Evolutionary conservation across 2,113 vertebrate species (phyloP), one percentile per base, ranked within the genome.

Genomic region (Delphinus delphis): DNA sequence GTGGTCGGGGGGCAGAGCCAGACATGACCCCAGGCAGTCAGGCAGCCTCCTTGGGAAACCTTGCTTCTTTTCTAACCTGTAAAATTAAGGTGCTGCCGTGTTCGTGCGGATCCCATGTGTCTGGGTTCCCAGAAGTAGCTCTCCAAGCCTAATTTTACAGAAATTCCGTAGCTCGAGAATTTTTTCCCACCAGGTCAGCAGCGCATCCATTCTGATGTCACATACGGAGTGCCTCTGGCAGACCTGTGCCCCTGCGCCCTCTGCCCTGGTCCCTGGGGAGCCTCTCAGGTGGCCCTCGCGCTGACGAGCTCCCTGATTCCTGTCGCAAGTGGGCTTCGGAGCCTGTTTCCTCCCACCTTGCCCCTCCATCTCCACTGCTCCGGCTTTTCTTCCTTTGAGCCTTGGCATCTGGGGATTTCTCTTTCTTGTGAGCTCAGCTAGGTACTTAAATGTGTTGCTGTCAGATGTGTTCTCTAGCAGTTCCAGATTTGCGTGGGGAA

Each of bases 301-400:
- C 26, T 10, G 26, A 9, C 2, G 8, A 25, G 44, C n/a, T 14
- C n/a, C 58, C 63, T 0, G 2, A 10, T 13, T 36, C 25, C 28
- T 38, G 25, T 47, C 21, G 21, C 1, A 8, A 4, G 8, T 55
- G 50, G 62, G 17, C 63, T 9, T 20, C 2, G 2, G 50, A 11
- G 60, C 38, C 17, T 58, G 0, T 28, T 44, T 80, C 41, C 41
- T 28, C 10, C 28, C 6, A 0, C 13, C 17, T n/a, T 12, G 8
- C 4, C 7, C 36, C 28, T 60, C 11, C 2, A 10, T 9, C 50
- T 33, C 44, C 36, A 31, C 55, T 2, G 4, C 12, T 63, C 36
- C 12, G 53, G 36, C 73, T 60, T 68, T 62, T 28, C 21, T 89
- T 65, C 65, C 25, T 58, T n/a, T 23, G 31, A 71, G 20, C 58